Conservation (phyloP, 1,140 invertebrate species). For the Lasioglossum baleicum region DNA sequence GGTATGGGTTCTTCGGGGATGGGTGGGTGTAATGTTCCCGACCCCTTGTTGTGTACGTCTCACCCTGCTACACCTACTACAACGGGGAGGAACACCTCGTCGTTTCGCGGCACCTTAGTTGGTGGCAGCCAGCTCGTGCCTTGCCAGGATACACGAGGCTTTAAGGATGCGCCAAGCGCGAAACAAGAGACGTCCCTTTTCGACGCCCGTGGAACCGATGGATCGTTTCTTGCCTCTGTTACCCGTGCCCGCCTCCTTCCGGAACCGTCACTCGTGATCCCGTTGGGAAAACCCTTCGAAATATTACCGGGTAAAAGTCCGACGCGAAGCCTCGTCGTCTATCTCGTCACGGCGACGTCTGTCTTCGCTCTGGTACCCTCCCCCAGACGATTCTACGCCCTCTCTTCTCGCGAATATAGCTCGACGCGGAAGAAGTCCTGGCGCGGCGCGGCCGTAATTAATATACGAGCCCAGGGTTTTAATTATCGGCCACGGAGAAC, state of each 20-base stretch:
- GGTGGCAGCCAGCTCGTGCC: constrained; percentile 31
- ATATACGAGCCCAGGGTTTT: constrained; percentile 14
- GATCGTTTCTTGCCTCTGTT: constrained; percentile 47
- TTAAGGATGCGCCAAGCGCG: constrained; percentile 58
- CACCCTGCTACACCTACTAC: constrained; percentile 34
- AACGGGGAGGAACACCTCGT: constrained; percentile 54
- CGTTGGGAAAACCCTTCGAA: constrained; percentile 58
- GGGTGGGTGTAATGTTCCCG: constrained; percentile 50
- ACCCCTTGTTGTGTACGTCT: constrained; percentile 56
- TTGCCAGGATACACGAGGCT: constrained; percentile 53
- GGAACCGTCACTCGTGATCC: constrained; percentile 47
- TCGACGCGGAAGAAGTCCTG: constrained; percentile 5
- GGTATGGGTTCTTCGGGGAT: not conserved
- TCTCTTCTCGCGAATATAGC: not conserved
- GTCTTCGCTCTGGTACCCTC: constrained; percentile 9
- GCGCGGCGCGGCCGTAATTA: constrained; percentile 7
- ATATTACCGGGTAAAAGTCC: constrained; percentile 62
- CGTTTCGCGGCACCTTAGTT: constrained; percentile 52
- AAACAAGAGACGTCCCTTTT: constrained; percentile 50
- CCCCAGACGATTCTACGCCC: not conserved
- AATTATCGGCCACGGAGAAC: constrained; percentile 7
- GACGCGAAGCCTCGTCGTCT: constrained; percentile 30
- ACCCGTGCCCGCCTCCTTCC: not conserved
- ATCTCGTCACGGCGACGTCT: constrained; percentile 28
- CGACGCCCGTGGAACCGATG: constrained; percentile 36